A percentile compares a stretch with the other conserved stretches of the same genome.
Evolutionary conservation across 2,113 vertebrate genomes (phyloP).

Genomic region (Hippocampus barbouri): DNA sequence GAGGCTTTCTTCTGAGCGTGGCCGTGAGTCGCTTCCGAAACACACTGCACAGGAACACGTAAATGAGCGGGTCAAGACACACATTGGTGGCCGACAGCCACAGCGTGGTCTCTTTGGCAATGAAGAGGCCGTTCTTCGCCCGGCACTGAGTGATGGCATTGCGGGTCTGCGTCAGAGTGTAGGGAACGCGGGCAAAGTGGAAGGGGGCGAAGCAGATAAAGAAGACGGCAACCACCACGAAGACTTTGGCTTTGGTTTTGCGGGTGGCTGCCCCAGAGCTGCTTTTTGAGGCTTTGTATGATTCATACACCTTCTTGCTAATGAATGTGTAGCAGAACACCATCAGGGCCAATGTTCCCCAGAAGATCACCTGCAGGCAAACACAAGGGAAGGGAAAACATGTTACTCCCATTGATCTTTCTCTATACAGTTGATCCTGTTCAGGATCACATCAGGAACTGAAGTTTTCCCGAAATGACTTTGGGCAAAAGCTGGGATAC

Average conservation of each 20-base stretch:
- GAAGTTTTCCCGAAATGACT: too few species aligned
- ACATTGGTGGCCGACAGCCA: constrained; percentile 74
- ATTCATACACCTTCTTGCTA: constrained; percentile 75
- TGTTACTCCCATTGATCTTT: background rate
- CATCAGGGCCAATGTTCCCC: constrained; percentile 69
- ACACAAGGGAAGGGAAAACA: constrained; percentile 8
- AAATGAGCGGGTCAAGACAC: constrained; percentile 77
- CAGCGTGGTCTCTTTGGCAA: constrained; percentile 71
- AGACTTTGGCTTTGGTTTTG: constrained; percentile 70
- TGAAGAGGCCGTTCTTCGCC: constrained; percentile 59
- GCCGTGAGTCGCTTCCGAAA: constrained; percentile 66
- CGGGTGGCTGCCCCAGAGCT: constrained; percentile 48
- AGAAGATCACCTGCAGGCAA: constrained; percentile 67
- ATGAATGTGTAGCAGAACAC: constrained; percentile 75
- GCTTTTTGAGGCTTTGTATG: constrained; percentile 69
- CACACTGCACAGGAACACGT: constrained; percentile 71
- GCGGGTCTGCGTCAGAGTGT: constrained; percentile 71
- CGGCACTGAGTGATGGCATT: constrained; percentile 36
- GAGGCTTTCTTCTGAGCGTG: constrained; percentile 39
- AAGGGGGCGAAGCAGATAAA: constrained; percentile 74
- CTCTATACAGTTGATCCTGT: background rate
- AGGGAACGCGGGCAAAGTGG: constrained; percentile 69
- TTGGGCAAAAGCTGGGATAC: background rate
- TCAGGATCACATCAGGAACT: too few species aligned
- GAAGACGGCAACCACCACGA: constrained; percentile 75